Evolutionary conservation across 2,888 invertebrate species (phyloP).

Genomic region (Caenorhabditis macrosperma): DNA sequence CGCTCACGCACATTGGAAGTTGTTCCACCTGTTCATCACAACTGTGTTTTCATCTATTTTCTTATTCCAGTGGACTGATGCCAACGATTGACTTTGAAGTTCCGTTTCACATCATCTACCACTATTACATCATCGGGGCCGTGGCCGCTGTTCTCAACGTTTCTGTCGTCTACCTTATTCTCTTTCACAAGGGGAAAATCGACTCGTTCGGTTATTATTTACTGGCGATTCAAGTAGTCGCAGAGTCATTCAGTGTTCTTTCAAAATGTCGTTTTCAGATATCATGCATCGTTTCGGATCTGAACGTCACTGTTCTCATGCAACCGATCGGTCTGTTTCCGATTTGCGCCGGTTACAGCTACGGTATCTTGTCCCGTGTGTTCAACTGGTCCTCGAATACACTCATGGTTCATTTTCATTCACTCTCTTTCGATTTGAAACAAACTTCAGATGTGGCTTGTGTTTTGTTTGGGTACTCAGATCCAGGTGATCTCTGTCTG

Average conservation of each 20-base stretch:
- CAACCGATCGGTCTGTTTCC: constrained; percentile 26
- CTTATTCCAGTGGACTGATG: not conserved
- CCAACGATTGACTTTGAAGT: constrained; percentile 7
- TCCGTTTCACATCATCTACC: constrained; percentile 1
- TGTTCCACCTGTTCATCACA: too few species aligned
- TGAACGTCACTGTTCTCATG: constrained; percentile 18
- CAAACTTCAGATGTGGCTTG: too few species aligned
- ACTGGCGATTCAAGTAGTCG: constrained; percentile 21
- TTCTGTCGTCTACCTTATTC: constrained; percentile 6
- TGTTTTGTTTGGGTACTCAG: constrained; percentile 4
- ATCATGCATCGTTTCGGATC: constrained; percentile 1
- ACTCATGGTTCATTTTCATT: not conserved
- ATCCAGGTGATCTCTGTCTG: constrained; percentile 9
- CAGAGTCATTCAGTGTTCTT: too few species aligned
- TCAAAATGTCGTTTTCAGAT: too few species aligned
- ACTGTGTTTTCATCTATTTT: not conserved
- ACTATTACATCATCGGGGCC: constrained; percentile 11
- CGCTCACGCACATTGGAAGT: too few species aligned
- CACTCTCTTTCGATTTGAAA: too few species aligned
- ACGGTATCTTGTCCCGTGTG: not conserved
- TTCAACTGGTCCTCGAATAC: not conserved
- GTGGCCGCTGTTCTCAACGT: constrained; percentile 11
- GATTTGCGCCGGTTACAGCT: constrained; percentile 15
- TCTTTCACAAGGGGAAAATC: constrained; percentile 15
- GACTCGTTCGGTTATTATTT: constrained; percentile 17